These are phyloP conservation scores for Luidia sarsii DNA, from an alignment of 53 echinoderm and acorn worm genomes.

Conservation along the genomic window DNA sequence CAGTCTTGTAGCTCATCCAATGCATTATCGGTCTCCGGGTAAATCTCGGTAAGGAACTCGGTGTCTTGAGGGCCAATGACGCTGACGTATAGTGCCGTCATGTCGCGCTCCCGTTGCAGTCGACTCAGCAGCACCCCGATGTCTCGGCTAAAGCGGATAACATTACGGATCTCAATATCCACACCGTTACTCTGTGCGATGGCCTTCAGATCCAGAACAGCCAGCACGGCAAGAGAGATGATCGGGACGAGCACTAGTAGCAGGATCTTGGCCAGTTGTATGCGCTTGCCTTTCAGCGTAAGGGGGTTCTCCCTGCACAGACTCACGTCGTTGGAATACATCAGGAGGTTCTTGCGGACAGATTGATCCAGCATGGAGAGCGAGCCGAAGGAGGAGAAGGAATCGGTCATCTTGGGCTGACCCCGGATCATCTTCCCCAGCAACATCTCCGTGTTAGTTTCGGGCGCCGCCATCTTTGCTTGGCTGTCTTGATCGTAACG, in stretches of 20 bases:
- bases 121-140: constrained; percentile 83
- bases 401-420: constrained; percentile 2
- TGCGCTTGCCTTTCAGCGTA: constrained; percentile 75
- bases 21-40: constrained; percentile 74
- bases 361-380: constrained; percentile 54
- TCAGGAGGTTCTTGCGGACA: constrained; percentile 31
- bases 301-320: constrained; percentile 80
- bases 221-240: constrained; percentile 69
- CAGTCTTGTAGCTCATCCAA: constrained; percentile 77
- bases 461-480: too few species aligned
- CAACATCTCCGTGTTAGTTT: too few species aligned
- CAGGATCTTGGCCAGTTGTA: constrained; percentile 84
- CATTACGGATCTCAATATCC: constrained; percentile 78
- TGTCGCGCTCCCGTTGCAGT: constrained; percentile 79
- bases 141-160: constrained; percentile 82
- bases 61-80: constrained; percentile 79
- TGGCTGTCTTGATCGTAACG: too few species aligned
- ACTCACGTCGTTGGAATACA: constrained; percentile 50
- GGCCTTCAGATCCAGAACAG: constrained; percentile 63
- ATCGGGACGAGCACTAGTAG: constrained; percentile 75
- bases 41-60: constrained; percentile 76
- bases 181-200: constrained; percentile 63
- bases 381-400: constrained; percentile 55
- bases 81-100: constrained; percentile 88
- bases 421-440: constrained; percentile 10